These are phyloP conservation scores for Pseudococcus jackbeardsleyi DNA, from an alignment of 2,888 invertebrate genomes.

Conservation along the genomic window DNA sequence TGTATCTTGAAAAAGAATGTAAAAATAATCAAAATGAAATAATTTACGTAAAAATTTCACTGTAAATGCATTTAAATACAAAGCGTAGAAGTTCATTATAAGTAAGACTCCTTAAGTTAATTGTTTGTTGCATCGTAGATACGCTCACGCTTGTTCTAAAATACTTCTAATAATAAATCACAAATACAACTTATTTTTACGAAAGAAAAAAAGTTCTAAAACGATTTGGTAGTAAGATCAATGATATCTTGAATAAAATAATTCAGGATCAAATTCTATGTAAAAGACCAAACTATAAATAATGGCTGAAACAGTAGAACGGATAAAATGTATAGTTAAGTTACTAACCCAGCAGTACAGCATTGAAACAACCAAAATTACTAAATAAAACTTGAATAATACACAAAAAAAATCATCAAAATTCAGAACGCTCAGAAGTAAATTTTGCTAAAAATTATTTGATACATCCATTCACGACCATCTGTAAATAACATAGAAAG, in stretches of 20 bases:
- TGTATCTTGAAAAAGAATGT: background rate
- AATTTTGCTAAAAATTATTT: background rate
- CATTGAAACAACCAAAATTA: background rate
- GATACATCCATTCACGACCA: background rate
- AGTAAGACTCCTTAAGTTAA: background rate
- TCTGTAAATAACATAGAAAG: background rate
- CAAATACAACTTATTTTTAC: background rate
- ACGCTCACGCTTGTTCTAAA: background rate
- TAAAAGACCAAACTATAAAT: background rate
- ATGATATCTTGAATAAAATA: background rate
- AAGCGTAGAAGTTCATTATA: conserved; percentile 24
- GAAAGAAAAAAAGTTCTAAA: background rate
- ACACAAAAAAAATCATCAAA: background rate
- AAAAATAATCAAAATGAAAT: background rate
- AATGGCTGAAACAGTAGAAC: background rate
- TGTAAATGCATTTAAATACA: background rate
- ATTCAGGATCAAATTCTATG: background rate
- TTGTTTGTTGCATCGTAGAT: background rate
- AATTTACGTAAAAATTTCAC: background rate
- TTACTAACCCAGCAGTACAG: background rate
- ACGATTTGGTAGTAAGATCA: background rate
- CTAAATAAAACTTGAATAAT: background rate
- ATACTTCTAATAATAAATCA: conserved; percentile 21
- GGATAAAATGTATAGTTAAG: background rate
- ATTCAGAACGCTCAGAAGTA: background rate